phyloP scores from a whole-genome alignment of 2,797 vertebrate species.

The Telmatherina bonti region DNA sequence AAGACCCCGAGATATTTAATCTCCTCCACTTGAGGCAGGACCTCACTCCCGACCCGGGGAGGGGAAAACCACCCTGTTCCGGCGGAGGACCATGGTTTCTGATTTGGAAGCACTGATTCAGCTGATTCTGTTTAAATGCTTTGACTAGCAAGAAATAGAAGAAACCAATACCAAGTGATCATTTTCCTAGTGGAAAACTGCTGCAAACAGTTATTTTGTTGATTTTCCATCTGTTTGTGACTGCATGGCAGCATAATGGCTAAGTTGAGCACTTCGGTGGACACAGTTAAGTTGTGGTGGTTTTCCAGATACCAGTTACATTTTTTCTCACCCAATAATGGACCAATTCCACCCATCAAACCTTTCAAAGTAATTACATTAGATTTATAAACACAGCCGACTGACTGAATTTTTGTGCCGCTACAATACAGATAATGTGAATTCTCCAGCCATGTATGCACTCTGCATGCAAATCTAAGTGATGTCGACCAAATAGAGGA shows the following conservation, averaged over 20 bases:
- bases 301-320: neutral
- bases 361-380: slow-evolving; percentile 29
- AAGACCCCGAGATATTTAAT: too few species aligned
- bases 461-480: slow-evolving; percentile 11
- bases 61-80: too few species aligned
- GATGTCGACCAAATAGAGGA: neutral
- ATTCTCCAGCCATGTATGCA: slow-evolving; percentile 33
- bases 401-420: slow-evolving; percentile 20
- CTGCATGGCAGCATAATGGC: neutral
- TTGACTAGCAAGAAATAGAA: neutral
- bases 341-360: slow-evolving; percentile 9
- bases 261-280: neutral
- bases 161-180: neutral
- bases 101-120: too few species aligned
- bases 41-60: too few species aligned
- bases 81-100: too few species aligned
- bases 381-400: slow-evolving; percentile 28
- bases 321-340: neutral
- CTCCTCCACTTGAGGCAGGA: too few species aligned
- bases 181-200: neutral
- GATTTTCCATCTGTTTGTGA: neutral
- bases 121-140: too few species aligned
- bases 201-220: neutral
- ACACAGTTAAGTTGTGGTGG: neutral
- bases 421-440: slow-evolving; percentile 11